Conservation (phyloP, 92 coral and sea anemone species). For the Zoanthus sociatus region DNA sequence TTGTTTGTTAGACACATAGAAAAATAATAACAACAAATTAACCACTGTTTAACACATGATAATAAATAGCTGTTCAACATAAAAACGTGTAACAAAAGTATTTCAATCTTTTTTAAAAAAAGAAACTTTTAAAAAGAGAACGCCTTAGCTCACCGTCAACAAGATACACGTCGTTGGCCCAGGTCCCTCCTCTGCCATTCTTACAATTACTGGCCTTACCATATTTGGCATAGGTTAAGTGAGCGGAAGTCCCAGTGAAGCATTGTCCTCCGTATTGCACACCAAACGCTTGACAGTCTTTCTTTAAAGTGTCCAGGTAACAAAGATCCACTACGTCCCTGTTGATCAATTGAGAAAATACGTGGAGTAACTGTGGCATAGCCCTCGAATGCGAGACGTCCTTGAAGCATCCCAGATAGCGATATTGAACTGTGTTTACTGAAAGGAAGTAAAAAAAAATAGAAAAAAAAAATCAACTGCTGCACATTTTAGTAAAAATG, state of each 20-base stretch:
- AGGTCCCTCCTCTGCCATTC: slow-evolving; percentile 22
- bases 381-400: not conserved
- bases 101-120: not conserved
- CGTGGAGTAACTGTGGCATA: not conserved
- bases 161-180: slow-evolving; percentile 35
- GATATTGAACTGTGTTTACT: not conserved
- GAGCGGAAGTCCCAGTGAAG: slow-evolving; percentile 23
- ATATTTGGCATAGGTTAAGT: slow-evolving; percentile 16
- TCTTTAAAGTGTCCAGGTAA: not conserved
- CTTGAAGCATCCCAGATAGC: not conserved
- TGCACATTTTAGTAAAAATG: too few species aligned
- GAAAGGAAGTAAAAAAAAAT: not conserved
- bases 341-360: not conserved
- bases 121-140: not conserved
- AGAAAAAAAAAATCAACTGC: too few species aligned
- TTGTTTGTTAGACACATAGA: too few species aligned
- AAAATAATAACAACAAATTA: too few species aligned
- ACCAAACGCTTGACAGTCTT: slow-evolving; percentile 26
- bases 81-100: not conserved
- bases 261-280: slow-evolving; percentile 33
- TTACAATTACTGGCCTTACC: slow-evolving; percentile 22
- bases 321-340: not conserved
- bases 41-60: not conserved
- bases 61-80: not conserved
- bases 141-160: not conserved